phyloP scores from a whole-genome alignment of 1,140 invertebrate species.

The Phortica variegata region DNA sequence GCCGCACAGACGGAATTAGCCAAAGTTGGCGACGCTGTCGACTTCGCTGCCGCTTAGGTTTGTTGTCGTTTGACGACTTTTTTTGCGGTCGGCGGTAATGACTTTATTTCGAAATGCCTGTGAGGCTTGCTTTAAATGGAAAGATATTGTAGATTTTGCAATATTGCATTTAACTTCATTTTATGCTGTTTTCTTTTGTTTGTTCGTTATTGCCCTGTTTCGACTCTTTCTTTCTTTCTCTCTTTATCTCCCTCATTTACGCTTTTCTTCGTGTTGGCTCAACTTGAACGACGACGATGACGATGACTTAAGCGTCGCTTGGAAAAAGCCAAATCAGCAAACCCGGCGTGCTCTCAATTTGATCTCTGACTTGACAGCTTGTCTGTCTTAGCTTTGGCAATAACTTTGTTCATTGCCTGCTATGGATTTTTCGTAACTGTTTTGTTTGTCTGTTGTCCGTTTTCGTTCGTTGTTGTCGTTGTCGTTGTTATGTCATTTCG shows the following conservation, averaged over 20 bases:
- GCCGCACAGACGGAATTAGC: conserved; percentile 33
- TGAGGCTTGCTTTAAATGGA: too few species aligned
- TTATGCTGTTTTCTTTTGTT: conserved; percentile 10
- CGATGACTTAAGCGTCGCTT: too few species aligned
- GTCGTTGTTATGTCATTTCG: conserved; percentile 37
- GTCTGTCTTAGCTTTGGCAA: conserved; percentile 13
- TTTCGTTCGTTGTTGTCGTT: conserved; percentile 12
- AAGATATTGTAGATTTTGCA: too few species aligned
- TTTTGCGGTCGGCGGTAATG: conserved; percentile 17
- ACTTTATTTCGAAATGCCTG: conserved; percentile 24
- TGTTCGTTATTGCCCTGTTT: neutral
- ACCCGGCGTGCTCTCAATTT: conserved; percentile 43
- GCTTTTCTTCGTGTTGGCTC: conserved; percentile 8
- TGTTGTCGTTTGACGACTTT: neutral
- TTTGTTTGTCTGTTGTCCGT: conserved; percentile 12
- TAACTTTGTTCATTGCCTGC: conserved; percentile 34
- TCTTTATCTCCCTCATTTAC: conserved; percentile 25
- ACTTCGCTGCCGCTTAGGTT: too few species aligned
- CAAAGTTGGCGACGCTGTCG: neutral
- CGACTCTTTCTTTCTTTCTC: conserved; percentile 2
- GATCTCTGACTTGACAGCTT: conserved; percentile 43
- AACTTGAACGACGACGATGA: neutral
- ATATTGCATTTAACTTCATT: neutral
- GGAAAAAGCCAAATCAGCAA: too few species aligned
- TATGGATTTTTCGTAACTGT: conserved; percentile 33